These are phyloP conservation scores for Eupsilia transversa DNA, from an alignment of 2,888 invertebrate species.

Conservation along the genomic window DNA sequence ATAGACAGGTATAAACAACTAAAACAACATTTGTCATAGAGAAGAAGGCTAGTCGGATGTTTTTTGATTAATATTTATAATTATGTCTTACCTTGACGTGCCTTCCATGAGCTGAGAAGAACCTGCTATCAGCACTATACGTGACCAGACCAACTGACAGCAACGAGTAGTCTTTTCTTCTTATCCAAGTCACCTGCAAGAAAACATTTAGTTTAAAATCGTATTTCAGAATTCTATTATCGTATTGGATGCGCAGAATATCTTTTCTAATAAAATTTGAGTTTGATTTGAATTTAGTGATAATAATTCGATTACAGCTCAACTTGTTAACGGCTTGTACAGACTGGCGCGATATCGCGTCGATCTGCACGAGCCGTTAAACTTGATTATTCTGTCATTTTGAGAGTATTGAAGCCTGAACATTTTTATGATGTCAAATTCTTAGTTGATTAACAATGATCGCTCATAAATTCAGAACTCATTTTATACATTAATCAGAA, in stretches of 20 bases:
- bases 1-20: background rate
- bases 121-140: slow-evolving; percentile 92
- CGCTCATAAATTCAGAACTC: background rate
- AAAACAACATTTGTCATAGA: background rate
- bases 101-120: slow-evolving; percentile 91
- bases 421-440: background rate
- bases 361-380: too few species aligned
- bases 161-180: slow-evolving; percentile 92
- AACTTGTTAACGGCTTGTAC: too few species aligned
- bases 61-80: background rate
- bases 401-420: background rate
- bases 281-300: background rate
- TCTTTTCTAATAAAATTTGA: background rate
- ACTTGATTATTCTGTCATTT: background rate
- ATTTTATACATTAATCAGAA: slow-evolving; percentile 15
- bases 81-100: slow-evolving; percentile 88
- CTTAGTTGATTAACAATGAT: background rate
- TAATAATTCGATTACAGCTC: background rate
- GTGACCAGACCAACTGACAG: slow-evolving; percentile 92
- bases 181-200: slow-evolving; percentile 93
- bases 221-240: background rate
- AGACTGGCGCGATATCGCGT: too few species aligned
- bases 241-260: background rate
- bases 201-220: background rate
- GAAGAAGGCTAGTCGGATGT: too few species aligned